Evolutionary conservation across 35 echinoderm and acorn worm species (phyloP).

Genomic region (Chiridota heheva): DNA sequence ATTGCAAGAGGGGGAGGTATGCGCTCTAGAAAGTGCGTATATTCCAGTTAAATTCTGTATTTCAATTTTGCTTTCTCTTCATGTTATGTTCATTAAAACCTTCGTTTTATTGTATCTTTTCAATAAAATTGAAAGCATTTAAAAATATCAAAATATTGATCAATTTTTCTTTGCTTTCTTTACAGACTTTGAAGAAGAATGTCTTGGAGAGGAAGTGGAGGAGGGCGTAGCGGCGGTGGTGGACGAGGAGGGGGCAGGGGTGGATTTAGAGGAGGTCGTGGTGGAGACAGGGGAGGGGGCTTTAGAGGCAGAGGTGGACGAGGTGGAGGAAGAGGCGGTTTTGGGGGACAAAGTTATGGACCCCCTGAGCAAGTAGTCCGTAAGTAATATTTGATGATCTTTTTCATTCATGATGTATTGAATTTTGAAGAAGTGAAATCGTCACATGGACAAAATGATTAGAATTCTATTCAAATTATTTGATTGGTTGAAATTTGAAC

Average conservation of each 20-base stretch:
- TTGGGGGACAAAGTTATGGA: constrained; percentile 57
- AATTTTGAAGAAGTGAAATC: background rate
- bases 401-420: background rate
- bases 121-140: no score
- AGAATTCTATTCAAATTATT: background rate
- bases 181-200: constrained; percentile 6
- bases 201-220: constrained; percentile 33
- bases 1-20: no score
- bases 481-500: background rate
- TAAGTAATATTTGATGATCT: constrained; percentile 17
- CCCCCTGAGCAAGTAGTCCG: constrained; percentile 85
- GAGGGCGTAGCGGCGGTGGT: constrained; percentile 28
- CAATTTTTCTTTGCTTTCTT: no score
- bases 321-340: constrained; percentile 30
- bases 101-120: no score
- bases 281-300: constrained; percentile 41
- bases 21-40: no score
- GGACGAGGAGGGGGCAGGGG: constrained; percentile 42
- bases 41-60: no score
- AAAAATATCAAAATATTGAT: no score
- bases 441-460: background rate
- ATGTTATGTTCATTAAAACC: no score
- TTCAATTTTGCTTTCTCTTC: no score
- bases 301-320: constrained; percentile 35
- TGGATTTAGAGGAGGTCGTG: constrained; percentile 26